Base-by-base conservation (phyloP, 2,888 invertebrate species). In the Clostera curtula region DNA sequence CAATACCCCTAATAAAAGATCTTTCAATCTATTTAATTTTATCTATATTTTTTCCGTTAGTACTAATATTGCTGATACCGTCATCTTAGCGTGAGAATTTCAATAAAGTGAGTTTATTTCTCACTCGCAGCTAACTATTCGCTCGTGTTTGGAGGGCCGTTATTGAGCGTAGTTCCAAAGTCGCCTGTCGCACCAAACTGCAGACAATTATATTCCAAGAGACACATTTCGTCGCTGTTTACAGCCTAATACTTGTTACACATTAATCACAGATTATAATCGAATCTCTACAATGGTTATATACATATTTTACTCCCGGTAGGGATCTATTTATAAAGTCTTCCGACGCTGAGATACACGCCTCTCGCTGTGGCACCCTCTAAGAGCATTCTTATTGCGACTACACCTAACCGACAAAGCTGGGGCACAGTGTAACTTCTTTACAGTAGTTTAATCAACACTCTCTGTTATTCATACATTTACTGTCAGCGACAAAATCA, bases 171-270 rank as follows among this genome's bases (percentile, higher is more conserved):
- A 34, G 36, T 36, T 22, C 31, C 21, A 39, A 45, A 46, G 29
- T 29, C 10, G 24, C 44, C 29, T 32, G 25, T 31, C 40, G 40
- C 27, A 29, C 33, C 31, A 37, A 44, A 49, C 45, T 40, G 43
- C 40, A 26, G 33, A 36, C 24, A 43, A 19, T 24, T 24, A 24
- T 20, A 5, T 33, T 25, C 38, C 36, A 35, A 32, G 32, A 42
- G 41, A 47, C 36, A 49, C 43, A 35, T 35, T 68, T 73, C 70
- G 67, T 70, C 71, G 76, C 73, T 74, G 71, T 75, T 72, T 73
- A 75, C 75, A 76, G 73, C 73, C 68, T 60, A 71, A 63, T 52
- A 56, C 55, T 56, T 56, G 59, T 58, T 62, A 65, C 59, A 70
- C 48, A 56, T 62, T 49, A 56, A 72, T 74, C 73, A 73, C 74